Evolutionary conservation across 92 coral and sea anemone genomes (phyloP), one percentile per base, ranked within the genome.

Genomic region (Zoanthus sociatus): DNA sequence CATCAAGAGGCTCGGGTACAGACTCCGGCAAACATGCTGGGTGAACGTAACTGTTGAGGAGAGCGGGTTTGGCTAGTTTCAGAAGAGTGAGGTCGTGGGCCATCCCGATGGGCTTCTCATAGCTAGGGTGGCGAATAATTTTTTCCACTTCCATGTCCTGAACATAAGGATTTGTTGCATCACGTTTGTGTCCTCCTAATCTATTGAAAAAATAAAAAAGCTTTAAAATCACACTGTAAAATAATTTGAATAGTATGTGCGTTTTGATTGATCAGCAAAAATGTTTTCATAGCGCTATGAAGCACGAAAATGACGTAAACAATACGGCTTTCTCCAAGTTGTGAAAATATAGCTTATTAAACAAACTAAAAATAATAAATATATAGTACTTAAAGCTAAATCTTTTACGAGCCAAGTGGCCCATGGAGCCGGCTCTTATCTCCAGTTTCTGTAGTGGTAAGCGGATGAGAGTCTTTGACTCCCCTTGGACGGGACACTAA

Each of bases 51-150:
- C 48, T 85, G 87, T 84, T 78, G 42, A 90, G 32, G 7, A 77
- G 67, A 42, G 92, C 89, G n/a, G 92, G 92, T 7, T 76, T 86
- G 78, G 71, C 31, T 47, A 90, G 92, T 68, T 90, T 90, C 15
- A 90, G 84, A 14, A 90, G 72, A 3, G 92, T 60, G 50, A 90
- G 78, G 33, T 90, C 92, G 14, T 90, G 87, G 1, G 92, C 89
- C 83, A 84, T 76, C 3, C 89, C 78, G 60, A 76, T 78, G 8
- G 92, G 92, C n/a, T 79, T 90, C 47, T 90, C 82, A 69, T 84
- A 90, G 16, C 77, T 60, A 10, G 87, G 73, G 10, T 90, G 92
- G 33, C 84, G 86, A 56, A 90, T 79, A 31, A 90, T 85, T 45
- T 73, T 90, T 3, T 69, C 81, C 32, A 90, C 89, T 32, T 26